Base-by-base conservation (phyloP, 2,113 vertebrate genomes). In the Oenanthe oenanthe region DNA sequence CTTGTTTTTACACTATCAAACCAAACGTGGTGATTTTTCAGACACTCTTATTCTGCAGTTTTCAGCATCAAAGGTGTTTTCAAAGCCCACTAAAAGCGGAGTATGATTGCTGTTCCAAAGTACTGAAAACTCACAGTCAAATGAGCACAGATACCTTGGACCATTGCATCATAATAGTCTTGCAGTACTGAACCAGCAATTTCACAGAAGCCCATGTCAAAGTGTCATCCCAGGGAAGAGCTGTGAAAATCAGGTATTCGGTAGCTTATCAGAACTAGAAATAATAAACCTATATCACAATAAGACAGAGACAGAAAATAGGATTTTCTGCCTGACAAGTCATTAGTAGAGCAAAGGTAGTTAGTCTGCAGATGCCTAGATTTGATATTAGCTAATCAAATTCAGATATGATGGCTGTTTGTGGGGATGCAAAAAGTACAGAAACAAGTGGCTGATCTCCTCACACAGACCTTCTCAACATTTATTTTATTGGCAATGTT, bases 361-460 rank as follows among this genome's bases (percentile, higher is more conserved):
- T 25, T 9, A 89, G 22, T 9, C 19, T 65, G 40, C 1, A 57
- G 5, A 25, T 47, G 3, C 4, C 21, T 72, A 16, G 18, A 42
- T 75, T 66, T 42, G 1, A 28, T 54, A 20, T 18, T 34, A 42
- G 22, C 22, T 71, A 63, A n/a, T 12, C 5, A 76, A 70, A 71
- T 82, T 66, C 24, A 66, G 24, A 18, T 36, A 25, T 57, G 13
- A 31, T 12, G 34, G 8, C 6, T 70, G 22, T 38, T 40, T 5
- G 8, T 13, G 4, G 6, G 1, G 2, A 5, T 24, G 17, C 4
- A 48, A 58, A 63, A 32, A 26, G 6, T 34, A 32, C 9, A n/a
- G 19, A 21, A 50, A 32, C 34, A 68, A 16, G 7, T 24, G 1
- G 50, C 9, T 78, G 14, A 54, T 63, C 20, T 78, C 81, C 22